Conservation (phyloP, 2,888 invertebrate species). For the Dicranocentrus wangi region DNA sequence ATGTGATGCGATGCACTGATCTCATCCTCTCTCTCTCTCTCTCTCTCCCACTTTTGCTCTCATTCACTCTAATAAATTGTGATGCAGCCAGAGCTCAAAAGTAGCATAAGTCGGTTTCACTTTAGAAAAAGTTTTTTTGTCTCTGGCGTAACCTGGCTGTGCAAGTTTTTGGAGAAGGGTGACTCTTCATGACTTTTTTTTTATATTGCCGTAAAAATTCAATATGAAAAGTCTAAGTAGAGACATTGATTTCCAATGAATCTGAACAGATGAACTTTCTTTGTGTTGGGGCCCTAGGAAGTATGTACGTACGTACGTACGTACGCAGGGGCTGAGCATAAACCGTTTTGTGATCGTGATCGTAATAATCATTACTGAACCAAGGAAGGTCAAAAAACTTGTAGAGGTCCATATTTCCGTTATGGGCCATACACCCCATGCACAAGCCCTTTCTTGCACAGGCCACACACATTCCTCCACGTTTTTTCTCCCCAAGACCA, state of each 20-base stretch:
- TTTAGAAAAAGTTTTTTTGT: no score
- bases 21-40: not conserved
- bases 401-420: slow-evolving; percentile 13
- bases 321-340: no score
- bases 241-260: slow-evolving; percentile 63
- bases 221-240: slow-evolving; percentile 3
- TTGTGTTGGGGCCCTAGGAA: no score
- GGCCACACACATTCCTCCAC: not conserved
- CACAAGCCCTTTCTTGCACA: no score
- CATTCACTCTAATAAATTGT: not conserved
- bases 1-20: not conserved
- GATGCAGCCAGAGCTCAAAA: no score
- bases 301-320: no score
- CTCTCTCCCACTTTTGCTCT: no score
- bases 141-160: no score
- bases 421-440: not conserved
- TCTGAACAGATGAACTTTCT: slow-evolving; percentile 43
- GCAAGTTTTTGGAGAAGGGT: no score
- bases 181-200: no score
- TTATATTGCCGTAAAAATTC: slow-evolving; percentile 2
- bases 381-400: slow-evolving; percentile 51
- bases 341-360: slow-evolving; percentile 6
- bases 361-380: slow-evolving; percentile 10
- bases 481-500: slow-evolving; percentile 10
- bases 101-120: no score